Base-by-base conservation (phyloP, 2,888 invertebrate genomes). In the Limnephilus rhombicus region DNA sequence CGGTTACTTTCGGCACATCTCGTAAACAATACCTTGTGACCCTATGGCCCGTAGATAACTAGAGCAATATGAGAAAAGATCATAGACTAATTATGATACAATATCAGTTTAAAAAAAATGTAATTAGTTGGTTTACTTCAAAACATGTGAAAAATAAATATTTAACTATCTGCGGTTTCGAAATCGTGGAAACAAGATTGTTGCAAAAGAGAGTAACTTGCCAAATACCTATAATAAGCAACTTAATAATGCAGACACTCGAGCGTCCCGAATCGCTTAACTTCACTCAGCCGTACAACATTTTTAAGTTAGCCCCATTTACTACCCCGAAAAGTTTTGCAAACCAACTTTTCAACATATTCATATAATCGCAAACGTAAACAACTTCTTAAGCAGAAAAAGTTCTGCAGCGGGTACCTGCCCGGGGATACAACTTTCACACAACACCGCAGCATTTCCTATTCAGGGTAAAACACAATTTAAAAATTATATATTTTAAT, bases 311-410 rank as follows among this genome's bases (percentile, higher is more conserved):
- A 41, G 86, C 12, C 5, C 91, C 91, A 91, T 85, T 91, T 91
- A 91, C 89, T 90, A 87, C 90, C 82, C 31, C 90, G 34, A 89
- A 89, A 87, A 80, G 45, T 91, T 91, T 13, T 81, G 37, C 31
- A 88, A n/a, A 37, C 90, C 81, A 37, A 86, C 83, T 91, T 86
- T 81, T 88, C 80, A 91, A 92, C 90, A 90, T 92, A 91, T 92
- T 91, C 88, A 68, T 82, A 92, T 88, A 90, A 90, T 92, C 90
- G 82, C 87, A 83, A 45, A 90, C 41, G 90, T 90, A 91, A 92
- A 92, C 91, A 91, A 89, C 91, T 85, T 85, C 53, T 89, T n/a
- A 45, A 49, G 82, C 53, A 82, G 80, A 37, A 91, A 91, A 85
- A 89, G 91, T 89, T 85, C 13, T 24, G 29, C 86, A 37, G 29